phyloP scores from a whole-genome alignment of 2,113 vertebrate species.

The Sebastes schlegelii region DNA sequence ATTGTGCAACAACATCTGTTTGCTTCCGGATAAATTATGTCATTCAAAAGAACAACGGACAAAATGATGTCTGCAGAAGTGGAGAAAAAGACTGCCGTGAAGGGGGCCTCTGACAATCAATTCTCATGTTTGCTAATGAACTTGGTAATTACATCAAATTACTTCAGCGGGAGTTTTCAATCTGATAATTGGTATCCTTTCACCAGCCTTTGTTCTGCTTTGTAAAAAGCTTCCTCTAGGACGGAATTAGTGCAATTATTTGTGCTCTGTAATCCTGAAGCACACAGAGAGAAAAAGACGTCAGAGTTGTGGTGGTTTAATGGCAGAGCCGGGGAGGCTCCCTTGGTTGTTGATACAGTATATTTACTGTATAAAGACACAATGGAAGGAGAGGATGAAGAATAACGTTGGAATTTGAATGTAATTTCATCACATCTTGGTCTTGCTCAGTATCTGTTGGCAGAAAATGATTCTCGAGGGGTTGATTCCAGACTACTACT shows the following conservation, averaged over 20 bases:
- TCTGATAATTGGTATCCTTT: constrained; percentile 72
- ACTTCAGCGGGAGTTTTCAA: constrained; percentile 64
- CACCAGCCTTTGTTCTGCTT: constrained; percentile 50
- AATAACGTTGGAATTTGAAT: not conserved
- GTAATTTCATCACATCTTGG: not conserved
- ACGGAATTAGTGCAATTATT: constrained; percentile 68
- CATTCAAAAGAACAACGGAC: constrained; percentile 2
- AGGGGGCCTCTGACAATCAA: constrained; percentile 51
- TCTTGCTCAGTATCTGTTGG: no score
- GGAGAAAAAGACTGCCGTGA: not conserved
- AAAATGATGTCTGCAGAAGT: not conserved
- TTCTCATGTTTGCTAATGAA: constrained; percentile 67
- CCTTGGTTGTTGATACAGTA: constrained; percentile 12
- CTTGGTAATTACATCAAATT: constrained; percentile 78
- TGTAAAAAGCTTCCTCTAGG: constrained; percentile 60
- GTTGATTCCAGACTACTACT: no score
- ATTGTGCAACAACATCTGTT: constrained; percentile 17
- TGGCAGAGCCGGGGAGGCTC: not conserved
- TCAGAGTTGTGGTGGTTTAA: not conserved
- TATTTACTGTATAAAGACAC: not conserved
- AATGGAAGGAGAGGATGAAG: not conserved
- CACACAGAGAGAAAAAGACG: constrained; percentile 13
- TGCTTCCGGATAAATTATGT: constrained; percentile 23
- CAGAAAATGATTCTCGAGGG: no score
- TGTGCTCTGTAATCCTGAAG: constrained; percentile 54